Percentiles rank a stretch among this genome's conserved stretches.
These are phyloP conservation scores for Aphelinus certus DNA, from an alignment of 1,140 invertebrate species.

Conservation along the genomic window DNA sequence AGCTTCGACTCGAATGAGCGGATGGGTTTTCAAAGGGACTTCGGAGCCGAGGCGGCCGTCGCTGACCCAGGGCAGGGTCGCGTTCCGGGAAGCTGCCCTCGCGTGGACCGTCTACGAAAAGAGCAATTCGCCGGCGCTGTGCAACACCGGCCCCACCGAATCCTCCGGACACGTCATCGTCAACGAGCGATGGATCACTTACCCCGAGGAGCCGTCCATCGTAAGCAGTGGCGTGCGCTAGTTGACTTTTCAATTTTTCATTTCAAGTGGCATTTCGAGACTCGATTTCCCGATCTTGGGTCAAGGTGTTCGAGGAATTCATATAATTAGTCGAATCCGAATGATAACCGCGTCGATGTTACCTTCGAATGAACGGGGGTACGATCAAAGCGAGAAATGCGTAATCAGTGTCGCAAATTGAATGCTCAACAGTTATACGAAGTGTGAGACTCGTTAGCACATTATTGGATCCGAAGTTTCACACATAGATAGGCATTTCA, in stretches of 20 bases:
- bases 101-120: constrained; percentile 58
- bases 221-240: constrained; percentile 52
- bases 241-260: constrained; percentile 12
- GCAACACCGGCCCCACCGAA: constrained; percentile 20
- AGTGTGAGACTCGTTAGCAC: too few relatives aligned
- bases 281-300: too few relatives aligned
- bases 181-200: constrained; percentile 70
- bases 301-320: too few relatives aligned
- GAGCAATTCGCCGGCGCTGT: constrained; percentile 38
- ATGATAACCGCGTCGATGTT: too few relatives aligned
- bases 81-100: constrained; percentile 46
- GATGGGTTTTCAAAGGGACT: constrained; percentile 28
- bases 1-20: too few relatives aligned
- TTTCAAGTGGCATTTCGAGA: background rate
- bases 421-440: too few relatives aligned
- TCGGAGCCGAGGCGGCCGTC: background rate
- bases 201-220: constrained; percentile 68
- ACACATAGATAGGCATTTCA: too few relatives aligned
- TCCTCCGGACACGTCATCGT: constrained; percentile 37
- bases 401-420: too few relatives aligned
- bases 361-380: too few relatives aligned
- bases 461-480: too few relatives aligned
- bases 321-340: too few relatives aligned
- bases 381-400: too few relatives aligned
- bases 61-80: background rate